These are phyloP conservation scores for Campaea margaritaria DNA, from an alignment of 2,888 invertebrate species.

Conservation along the genomic window DNA sequence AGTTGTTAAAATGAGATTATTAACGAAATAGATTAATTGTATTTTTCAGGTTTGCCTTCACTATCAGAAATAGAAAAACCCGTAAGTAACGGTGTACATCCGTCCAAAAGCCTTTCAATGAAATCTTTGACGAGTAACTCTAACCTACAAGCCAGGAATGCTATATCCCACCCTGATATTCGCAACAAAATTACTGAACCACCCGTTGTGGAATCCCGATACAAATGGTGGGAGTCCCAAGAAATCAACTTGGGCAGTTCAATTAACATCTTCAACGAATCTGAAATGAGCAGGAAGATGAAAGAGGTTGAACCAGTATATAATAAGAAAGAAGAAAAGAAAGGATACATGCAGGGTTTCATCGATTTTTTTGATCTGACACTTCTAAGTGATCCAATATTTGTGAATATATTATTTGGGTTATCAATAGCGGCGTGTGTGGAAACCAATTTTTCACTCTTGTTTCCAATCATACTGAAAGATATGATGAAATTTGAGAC, in stretches of 20 bases:
- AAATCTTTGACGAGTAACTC: constrained; percentile 64
- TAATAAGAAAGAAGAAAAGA: constrained; percentile 49
- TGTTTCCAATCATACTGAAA: constrained; percentile 88
- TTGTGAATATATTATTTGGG: constrained; percentile 88
- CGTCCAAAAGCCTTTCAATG: constrained; percentile 72
- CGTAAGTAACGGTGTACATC: constrained; percentile 50
- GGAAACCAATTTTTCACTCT: constrained; percentile 88
- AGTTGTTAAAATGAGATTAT: neutral
- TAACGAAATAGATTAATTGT: neutral
- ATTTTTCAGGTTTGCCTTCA: constrained; percentile 59
- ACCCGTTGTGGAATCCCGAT: constrained; percentile 61
- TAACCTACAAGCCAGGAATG: constrained; percentile 68
- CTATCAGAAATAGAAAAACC: constrained; percentile 52
- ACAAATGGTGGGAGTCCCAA: constrained; percentile 85
- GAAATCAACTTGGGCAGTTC: constrained; percentile 87
- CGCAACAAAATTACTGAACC: constrained; percentile 59
- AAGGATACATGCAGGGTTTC: constrained; percentile 60
- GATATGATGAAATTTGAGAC: constrained; percentile 86
- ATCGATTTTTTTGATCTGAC: constrained; percentile 87
- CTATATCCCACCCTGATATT: constrained; percentile 76
- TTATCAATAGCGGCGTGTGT: constrained; percentile 88
- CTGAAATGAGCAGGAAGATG: constrained; percentile 50
- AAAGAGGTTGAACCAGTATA: constrained; percentile 49
- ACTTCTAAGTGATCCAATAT: constrained; percentile 87
- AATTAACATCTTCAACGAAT: constrained; percentile 83